These are phyloP conservation scores for Pristionchus arcanus DNA, from an alignment of 2,888 invertebrate species.

Conservation along the genomic window DNA sequence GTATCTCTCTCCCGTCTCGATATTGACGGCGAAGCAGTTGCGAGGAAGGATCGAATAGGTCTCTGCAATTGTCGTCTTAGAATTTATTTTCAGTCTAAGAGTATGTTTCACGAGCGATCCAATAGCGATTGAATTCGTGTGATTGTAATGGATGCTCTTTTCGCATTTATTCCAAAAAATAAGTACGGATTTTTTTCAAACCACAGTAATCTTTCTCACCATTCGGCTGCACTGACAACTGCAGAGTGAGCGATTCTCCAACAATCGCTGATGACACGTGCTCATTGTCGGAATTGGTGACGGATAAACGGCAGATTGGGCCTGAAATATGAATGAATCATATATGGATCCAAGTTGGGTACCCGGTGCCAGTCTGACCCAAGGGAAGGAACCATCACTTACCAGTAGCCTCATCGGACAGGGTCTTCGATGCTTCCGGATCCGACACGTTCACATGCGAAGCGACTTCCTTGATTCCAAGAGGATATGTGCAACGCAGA, in stretches of 20 bases:
- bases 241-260: slow-evolving; percentile 65
- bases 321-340: no score
- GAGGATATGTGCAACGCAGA: slow-evolving; percentile 95
- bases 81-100: no score
- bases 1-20: slow-evolving; percentile 78
- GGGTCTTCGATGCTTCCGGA: slow-evolving; percentile 69
- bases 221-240: slow-evolving; percentile 68
- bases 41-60: slow-evolving; percentile 74
- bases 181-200: no score
- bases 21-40: slow-evolving; percentile 78
- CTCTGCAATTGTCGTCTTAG: slow-evolving; percentile 56
- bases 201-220: slow-evolving; percentile 54
- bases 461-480: slow-evolving; percentile 86
- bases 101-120: no score
- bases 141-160: not conserved
- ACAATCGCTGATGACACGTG: slow-evolving; percentile 68
- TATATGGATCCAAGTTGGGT: not conserved
- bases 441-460: slow-evolving; percentile 82
- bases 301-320: slow-evolving; percentile 68
- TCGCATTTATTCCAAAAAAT: no score
- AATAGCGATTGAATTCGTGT: not conserved
- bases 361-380: not conserved
- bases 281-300: slow-evolving; percentile 71
- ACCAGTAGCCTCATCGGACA: slow-evolving; percentile 62
- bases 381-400: no score